Evolutionary conservation across 2,888 invertebrate genomes (phyloP), one percentile per base, ranked within the genome.

Genomic region (Eudemis profundana): DNA sequence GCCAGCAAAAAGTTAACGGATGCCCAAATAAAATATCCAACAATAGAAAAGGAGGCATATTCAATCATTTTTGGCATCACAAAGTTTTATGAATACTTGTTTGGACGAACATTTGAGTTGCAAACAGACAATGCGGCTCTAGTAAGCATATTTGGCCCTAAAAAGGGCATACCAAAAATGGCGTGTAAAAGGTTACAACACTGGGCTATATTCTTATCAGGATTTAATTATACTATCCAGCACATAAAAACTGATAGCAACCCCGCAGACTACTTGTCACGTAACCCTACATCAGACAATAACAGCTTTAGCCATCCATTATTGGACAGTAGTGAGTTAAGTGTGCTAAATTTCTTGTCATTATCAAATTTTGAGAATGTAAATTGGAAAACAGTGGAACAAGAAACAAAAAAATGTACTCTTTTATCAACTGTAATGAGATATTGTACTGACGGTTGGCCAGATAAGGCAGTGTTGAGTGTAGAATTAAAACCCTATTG

Each of bases 51-150:
- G 42, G 71, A 68, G 19, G 68, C 69, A 14, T 36, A 46, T 21
- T 65, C 69, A 3, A 71, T 71, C 14, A 68, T 71, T 47, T 69
- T 67, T 66, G 71, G 71, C 0, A 27, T 69, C 0, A 60, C 44
- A 8, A 21, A 27, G 8, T 47, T 7, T 14, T 23, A 47, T n/a
- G 7, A 68, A 65, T 40, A 67, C 53, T 40, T 67, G 53, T 4
- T 50, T 65, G 23, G 15, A 44, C 4, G 33, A 40, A 49, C 2
- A 61, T 61, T 54, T 29, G 50, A 14, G 54, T 67, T 10, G 54
- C 66, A 14, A 53, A 66, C 5, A 3, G n/a, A 62, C 68, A 53
- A 70, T 70, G 68, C 19, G 65, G 12, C 57, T 64, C 33, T 72
- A 67, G 66, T 2, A 33, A 44, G 19, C 15, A 67, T 46, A 17